Percentiles rank a stretch among this genome's conserved stretches.
These are phyloP conservation scores for Agrenia bidenticulata DNA, from an alignment of 2,888 invertebrate species.

Conservation along the genomic window DNA sequence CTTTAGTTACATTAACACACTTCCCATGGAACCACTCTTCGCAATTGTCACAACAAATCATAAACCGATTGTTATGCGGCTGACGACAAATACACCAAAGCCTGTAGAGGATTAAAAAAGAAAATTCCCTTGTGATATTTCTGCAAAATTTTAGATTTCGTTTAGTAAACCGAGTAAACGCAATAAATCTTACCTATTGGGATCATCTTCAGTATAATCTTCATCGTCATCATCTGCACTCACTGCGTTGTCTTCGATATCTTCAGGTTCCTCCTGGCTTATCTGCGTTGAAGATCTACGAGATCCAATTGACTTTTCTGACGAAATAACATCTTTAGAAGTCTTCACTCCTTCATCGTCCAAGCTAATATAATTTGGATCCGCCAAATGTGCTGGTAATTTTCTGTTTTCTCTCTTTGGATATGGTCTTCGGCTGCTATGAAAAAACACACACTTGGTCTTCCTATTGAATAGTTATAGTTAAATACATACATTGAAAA, in stretches of 20 bases:
- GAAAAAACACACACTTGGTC: neutral
- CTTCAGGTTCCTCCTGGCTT: conserved; percentile 1
- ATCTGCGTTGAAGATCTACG: neutral
- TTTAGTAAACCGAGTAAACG: neutral
- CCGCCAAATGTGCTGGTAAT: conserved; percentile 64
- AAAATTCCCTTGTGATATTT: conserved; percentile 1
- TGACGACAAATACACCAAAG: conserved; percentile 94
- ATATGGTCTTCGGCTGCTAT: neutral
- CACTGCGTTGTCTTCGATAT: conserved; percentile 9
- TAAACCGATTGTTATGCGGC: conserved; percentile 91
- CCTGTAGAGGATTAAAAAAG: conserved; percentile 63
- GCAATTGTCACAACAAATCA: conserved; percentile 95
- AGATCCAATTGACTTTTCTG: conserved; percentile 8
- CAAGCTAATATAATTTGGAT: conserved; percentile 54
- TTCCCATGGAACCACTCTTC: conserved; percentile 98
- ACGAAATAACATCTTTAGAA: conserved; percentile 1
- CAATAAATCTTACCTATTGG: conserved; percentile 45
- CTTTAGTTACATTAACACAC: conserved; percentile 89
- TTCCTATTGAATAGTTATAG: neutral
- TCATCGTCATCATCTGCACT: conserved; percentile 38
- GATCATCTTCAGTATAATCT: conserved; percentile 55
- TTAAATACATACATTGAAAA: neutral
- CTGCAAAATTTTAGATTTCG: neutral
- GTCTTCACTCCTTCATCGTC: conserved; percentile 42
- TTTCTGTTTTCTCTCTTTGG: conserved; percentile 59